Conservation (phyloP, 1,140 invertebrate species). For the Drosophila truncata region DNA sequence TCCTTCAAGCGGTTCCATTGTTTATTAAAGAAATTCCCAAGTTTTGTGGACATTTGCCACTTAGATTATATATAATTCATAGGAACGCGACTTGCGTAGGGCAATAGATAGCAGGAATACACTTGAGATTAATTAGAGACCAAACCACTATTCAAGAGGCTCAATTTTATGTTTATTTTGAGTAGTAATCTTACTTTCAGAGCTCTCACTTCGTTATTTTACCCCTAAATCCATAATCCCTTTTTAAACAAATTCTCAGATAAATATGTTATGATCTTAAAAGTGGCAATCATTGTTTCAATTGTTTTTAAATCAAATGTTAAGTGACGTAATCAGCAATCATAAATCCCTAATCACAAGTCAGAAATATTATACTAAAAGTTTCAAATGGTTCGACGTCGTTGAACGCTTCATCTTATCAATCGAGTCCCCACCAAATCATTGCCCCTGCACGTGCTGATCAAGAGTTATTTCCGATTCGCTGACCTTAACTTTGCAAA, state of each 20-base stretch:
- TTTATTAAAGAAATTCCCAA: not conserved
- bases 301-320: not conserved
- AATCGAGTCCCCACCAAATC: conserved; percentile 12
- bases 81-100: not conserved
- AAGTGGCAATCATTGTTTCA: not conserved
- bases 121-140: not conserved
- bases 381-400: conserved; percentile 20
- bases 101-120: not conserved
- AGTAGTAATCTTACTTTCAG: not conserved
- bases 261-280: not conserved
- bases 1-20: not conserved
- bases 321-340: conserved; percentile 5
- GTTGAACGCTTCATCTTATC: conserved; percentile 31
- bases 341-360: conserved; percentile 10
- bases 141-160: not conserved
- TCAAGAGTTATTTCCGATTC: conserved; percentile 22
- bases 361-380: conserved; percentile 11
- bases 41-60: not conserved
- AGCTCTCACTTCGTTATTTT: too few species aligned
- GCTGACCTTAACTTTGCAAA: conserved; percentile 15
- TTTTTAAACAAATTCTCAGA: not conserved
- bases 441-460: conserved; percentile 39
- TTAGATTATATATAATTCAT: not conserved
- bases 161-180: not conserved
- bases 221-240: too few species aligned